Evolutionary conservation across 2,888 invertebrate genomes (phyloP).

Genomic region (Oxyteleia sp.): DNA sequence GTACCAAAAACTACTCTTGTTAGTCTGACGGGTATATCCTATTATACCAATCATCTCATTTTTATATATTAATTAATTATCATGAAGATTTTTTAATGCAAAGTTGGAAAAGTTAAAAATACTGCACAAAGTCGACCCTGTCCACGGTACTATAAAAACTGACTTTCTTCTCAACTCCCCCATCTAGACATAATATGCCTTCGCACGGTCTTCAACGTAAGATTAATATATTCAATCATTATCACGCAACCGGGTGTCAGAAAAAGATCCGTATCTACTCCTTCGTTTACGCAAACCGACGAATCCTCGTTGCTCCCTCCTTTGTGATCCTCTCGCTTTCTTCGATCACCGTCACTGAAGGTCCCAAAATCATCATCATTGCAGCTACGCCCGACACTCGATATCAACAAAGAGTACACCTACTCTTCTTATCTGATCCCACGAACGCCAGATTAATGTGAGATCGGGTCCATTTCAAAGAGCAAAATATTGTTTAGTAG

Average conservation of each 20-base stretch:
- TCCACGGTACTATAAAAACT: no score
- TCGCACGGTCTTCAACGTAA: constrained; percentile 13
- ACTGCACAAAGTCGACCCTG: no score
- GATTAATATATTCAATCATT: constrained; percentile 53
- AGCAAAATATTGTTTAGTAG: constrained; percentile 71
- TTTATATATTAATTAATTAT: no score
- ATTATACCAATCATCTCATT: no score
- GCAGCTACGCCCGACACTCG: constrained; percentile 11
- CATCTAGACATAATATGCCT: not conserved
- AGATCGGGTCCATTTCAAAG: constrained; percentile 75
- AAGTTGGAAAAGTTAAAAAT: no score
- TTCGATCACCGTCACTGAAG: constrained; percentile 1
- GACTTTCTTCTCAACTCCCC: constrained; percentile 25
- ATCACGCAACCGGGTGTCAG: constrained; percentile 28
- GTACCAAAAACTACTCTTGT: no score
- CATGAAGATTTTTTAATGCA: no score
- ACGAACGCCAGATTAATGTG: constrained; percentile 80
- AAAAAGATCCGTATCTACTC: constrained; percentile 33
- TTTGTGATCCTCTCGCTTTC: constrained; percentile 28
- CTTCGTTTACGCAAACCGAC: constrained; percentile 56
- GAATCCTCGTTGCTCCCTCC: constrained; percentile 13
- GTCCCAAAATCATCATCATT: constrained; percentile 30
- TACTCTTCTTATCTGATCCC: constrained; percentile 77
- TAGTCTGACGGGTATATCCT: no score
- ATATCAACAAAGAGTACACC: constrained; percentile 59